Base-by-base conservation (phyloP, 2,113 vertebrate genomes). In the Ornithorhynchus anatinus region DNA sequence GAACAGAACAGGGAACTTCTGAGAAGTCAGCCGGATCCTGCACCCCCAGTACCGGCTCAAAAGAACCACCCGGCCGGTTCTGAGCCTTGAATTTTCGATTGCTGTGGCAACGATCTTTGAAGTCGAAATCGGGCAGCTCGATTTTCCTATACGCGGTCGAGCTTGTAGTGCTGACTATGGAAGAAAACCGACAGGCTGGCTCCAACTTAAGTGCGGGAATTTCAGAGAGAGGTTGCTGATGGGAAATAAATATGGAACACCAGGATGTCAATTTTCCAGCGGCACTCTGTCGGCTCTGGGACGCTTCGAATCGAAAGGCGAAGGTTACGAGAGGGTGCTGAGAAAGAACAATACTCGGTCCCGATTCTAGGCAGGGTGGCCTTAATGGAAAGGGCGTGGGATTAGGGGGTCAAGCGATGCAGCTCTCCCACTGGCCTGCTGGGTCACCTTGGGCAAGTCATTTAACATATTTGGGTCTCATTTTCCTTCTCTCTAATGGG, bases 71-170 rank as follows among this genome's bases (percentile, higher is more conserved):
- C 67, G 69, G 52, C 36, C 50, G 54, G 15, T 58, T 36, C 22
- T 51, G 53, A 39, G 63, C 58, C 32, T 75, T 36, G 23, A 42
- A 23, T 54, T 44, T 80, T 65, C 79, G 63, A 75, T 58, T 79
- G 29, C 29, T 16, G n/a, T n/a, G 25, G 39, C 33, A 44, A 47
- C 61, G 63, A 84, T 51, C 25, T 54, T 47, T 47, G 64, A 72
- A 81, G 47, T 67, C 13, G 48, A 80, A 77, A 70, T 69, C 22
- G 61, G 48, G 81, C 32, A 70, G 40, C 37, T 54, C 72, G 72
- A 72, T 69, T 80, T 81, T 64, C 70, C 67, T 69, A 22, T 75
- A 79, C 67, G 63, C 58, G 25, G 47, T 32, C 69, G 74, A 83
- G 50, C 65, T 72, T 75, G 39, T 31, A 60, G n/a, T 79, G 31